These are phyloP conservation scores for Hemaris fuciformis DNA, from an alignment of 2,888 invertebrate genomes.

Conservation along the genomic window DNA sequence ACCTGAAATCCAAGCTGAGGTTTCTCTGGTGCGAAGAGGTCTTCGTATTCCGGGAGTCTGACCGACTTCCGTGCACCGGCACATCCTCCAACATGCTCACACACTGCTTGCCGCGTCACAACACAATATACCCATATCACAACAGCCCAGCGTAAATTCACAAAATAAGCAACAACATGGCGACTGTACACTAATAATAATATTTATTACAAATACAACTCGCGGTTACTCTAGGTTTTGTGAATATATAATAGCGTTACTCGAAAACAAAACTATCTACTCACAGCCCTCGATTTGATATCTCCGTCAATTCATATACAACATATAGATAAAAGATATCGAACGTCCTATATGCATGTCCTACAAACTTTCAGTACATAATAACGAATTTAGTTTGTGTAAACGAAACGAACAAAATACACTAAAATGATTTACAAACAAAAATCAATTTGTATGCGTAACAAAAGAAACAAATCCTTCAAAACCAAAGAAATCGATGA, in stretches of 20 bases:
- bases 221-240: constrained; percentile 23
- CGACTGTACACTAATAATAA: constrained; percentile 51
- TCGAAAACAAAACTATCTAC: constrained; percentile 23
- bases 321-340: constrained; percentile 10
- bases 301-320: constrained; percentile 14
- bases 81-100: constrained; percentile 81
- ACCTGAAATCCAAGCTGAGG: constrained; percentile 94
- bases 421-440: constrained; percentile 33
- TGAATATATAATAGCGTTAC: constrained; percentile 3
- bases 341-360: constrained; percentile 16
- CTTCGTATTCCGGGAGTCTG: constrained; percentile 62
- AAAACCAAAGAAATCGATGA: constrained; percentile 66
- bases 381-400: constrained; percentile 19
- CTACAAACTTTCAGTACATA: constrained; percentile 27
- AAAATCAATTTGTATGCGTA: constrained; percentile 29
- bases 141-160: constrained; percentile 55
- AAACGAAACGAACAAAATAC: constrained; percentile 28
- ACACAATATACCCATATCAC: constrained; percentile 67
- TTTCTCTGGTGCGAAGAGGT: constrained; percentile 89
- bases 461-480: constrained; percentile 52
- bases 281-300: constrained; percentile 35
- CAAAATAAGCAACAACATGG: constrained; percentile 79
- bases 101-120: constrained; percentile 55
- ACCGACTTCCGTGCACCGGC: constrained; percentile 74
- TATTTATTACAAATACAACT: constrained; percentile 22